Evolutionary conservation across 2,888 invertebrate species (phyloP), one percentile per base, ranked within the genome.

Genomic region (Fragum whitleyi): DNA sequence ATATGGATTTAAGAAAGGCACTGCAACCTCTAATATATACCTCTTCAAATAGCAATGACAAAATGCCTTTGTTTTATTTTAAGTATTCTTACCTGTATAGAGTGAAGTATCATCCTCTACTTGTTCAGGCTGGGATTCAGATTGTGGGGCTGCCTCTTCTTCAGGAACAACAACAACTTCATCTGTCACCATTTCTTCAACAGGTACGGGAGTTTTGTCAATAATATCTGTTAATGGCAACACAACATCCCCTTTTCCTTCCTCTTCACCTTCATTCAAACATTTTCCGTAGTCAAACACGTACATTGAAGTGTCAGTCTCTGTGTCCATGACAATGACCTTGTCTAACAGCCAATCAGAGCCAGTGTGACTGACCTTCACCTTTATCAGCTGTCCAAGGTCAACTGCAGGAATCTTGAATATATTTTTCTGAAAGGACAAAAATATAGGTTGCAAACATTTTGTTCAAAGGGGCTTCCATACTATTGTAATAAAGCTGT

Each of bases 361-460:
- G 16, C 90, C 89, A 76, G 92, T 90, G 83, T 93, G 93, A 19
- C 88, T 90, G 55, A 93, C 86, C 62, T 86, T 86, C 53, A 93
- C 87, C 77, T 90, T 88, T 32, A 42, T 82, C 39, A 93, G 79
- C 42, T 87, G 77, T 3, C 90, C 92, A 69, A 93, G 83, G 73
- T 89, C 88, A 67, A 93, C 91, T 21, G 92, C 91, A 80, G 91
- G 90, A 42, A 93, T 61, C 36, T 88, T 85, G 84, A 92, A 93
- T 53, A 89, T 53, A 71, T 92, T 92, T 59, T 86, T 82, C 89
- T 92, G 88, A 19, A 83, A 74, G n/a, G 36, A 36, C 2, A 57
- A 23, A 77, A n/a, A n/a, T n/a, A n/a, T 14, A 62, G 21, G 19
- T 47, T 3, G n/a, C 16, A 47, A 57, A 57, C n/a, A n/a, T n/a